Base-by-base conservation (phyloP, 2,797 vertebrate species). In the Carduelis carduelis region DNA sequence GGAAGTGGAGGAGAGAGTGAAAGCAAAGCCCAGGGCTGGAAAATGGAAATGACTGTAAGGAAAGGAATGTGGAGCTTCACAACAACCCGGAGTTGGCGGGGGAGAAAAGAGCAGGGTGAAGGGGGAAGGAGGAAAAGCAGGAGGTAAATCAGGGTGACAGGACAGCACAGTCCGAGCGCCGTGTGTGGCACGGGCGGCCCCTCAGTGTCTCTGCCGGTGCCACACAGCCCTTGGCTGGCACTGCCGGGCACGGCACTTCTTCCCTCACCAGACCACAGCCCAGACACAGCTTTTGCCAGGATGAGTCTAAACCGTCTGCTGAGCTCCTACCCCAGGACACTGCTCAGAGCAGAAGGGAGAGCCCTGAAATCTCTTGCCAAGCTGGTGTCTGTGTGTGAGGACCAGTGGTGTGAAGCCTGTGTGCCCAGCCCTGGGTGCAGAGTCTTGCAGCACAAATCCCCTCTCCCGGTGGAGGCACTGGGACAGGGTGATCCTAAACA, bases 1-100 rank as follows among this genome's bases (percentile, higher is more conserved):
- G 95, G 97, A 97, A 97, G 96, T 19, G 81, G 90, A 96, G 90
- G 63, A 87, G 83, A 89, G 78, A 50, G 35, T 82, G 83, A 77
- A 93, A 80, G 79, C 37, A 39, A 85, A 95, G 78, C 68, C 30
- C 87, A 80, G 79, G 56, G 79, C 35, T 95, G 78, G 61, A 89
- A 95, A 91, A 92, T 89, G 87, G 93, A 90, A 94, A 93, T 96
- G 96, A 96, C 91, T 91, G 74, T 7, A 85, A 80, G 89, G 96
- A 92, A 92, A 91, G 95, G 93, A 94, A 95, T 87, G 94, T 47
- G 84, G 79, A 92, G 64, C 89, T 92, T 91, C 68, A 37, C 32
- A 84, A 21, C 41, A 32, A 1, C 43, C 16, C 4, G 0, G 47
- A 41, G 23, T 2, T 27, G 32, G 18, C 20, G 6, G 60, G 47